Conservation (phyloP, 2,797 vertebrate species). For the Neomorphus geoffroyi region DNA sequence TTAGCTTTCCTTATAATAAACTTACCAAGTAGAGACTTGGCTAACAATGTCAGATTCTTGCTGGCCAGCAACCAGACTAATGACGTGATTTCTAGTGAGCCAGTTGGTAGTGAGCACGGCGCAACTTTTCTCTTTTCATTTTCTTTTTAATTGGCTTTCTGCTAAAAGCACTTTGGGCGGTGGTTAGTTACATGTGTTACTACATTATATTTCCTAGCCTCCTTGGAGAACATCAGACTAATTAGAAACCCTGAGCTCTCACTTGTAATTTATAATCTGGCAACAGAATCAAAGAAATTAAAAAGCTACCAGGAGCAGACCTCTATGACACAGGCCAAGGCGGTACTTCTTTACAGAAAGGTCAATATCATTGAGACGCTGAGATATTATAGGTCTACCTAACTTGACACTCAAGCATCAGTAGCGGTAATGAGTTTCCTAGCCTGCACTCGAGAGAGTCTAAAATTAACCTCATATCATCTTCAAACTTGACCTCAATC, state of each 20-base stretch:
- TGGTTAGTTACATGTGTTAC: conserved; percentile 7
- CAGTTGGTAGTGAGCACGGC: background rate
- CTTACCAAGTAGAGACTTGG: background rate
- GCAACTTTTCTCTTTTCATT: background rate
- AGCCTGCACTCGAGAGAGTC: conserved; percentile 25
- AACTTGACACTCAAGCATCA: background rate
- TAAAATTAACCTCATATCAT: conserved; percentile 62
- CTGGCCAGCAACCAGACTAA: background rate
- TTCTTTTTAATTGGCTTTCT: conserved; percentile 27
- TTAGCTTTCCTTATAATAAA: background rate
- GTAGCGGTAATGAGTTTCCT: conserved; percentile 60
- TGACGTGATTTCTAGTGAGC: background rate
- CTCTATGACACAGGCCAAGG: background rate
- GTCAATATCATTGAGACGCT: background rate
- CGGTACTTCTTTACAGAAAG: conserved; percentile 14
- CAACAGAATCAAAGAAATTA: conserved; percentile 28
- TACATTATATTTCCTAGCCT: background rate
- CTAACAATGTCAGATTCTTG: background rate
- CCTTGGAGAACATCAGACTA: conserved; percentile 24
- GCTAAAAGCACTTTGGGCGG: background rate
- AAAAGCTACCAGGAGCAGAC: conserved; percentile 11
- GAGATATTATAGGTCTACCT: conserved; percentile 23
- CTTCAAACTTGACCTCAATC: conserved; percentile 63
- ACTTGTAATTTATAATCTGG: conserved; percentile 63
- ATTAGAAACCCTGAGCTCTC: conserved; percentile 45